Evolutionary conservation across 2,113 vertebrate genomes (phyloP), one percentile per base, ranked within the genome.

Genomic region (Cygnus buccinator): DNA sequence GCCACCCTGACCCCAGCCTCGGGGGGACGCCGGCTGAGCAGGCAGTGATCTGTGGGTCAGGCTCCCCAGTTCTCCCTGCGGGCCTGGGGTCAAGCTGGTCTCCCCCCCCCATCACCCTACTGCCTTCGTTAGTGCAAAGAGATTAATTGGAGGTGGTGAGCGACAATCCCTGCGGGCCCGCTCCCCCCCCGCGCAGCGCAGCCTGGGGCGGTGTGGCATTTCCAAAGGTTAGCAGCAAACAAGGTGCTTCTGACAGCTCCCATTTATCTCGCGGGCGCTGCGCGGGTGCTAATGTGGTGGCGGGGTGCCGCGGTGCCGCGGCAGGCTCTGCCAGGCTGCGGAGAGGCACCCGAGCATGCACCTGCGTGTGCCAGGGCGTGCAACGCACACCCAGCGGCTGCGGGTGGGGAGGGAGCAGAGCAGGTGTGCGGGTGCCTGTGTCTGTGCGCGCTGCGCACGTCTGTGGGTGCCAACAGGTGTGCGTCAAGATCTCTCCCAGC

Each of bases 211-310:
- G 78, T 73, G 94, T 94, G 96, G 96, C 93, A 96, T 97, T 97
- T 97, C 97, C 96, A 96, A 97, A 97, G 97, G 96, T 97, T 96
- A 97, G 96, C 94, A 90, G 96, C 96, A 96, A 97, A 97, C 96
- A 97, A 97, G 96, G 93, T 95, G 90, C 96, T 88, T 94, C 78
- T 97, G 96, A 97, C 97, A 97, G 97, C 93, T 93, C 93, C 96
- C 97, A 97, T 97, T 97, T 90, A 97, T 97, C 97, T 97, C 86
- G 22, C 90, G 3, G 80, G 96, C 94, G 75, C 94, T 12, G 46
- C 55, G 89, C 94, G 94, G 94, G 94, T 93, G 94, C 94, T 94
- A 94, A 94, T 95, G 96, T 76, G 87, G 95, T 88, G 65, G 88
- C 82, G 61, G 82, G 78, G 75, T 65, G 94, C 81, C 19, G 93